Conservation (phyloP, 2,888 invertebrate genomes). For the Camponotus fellah region DNA sequence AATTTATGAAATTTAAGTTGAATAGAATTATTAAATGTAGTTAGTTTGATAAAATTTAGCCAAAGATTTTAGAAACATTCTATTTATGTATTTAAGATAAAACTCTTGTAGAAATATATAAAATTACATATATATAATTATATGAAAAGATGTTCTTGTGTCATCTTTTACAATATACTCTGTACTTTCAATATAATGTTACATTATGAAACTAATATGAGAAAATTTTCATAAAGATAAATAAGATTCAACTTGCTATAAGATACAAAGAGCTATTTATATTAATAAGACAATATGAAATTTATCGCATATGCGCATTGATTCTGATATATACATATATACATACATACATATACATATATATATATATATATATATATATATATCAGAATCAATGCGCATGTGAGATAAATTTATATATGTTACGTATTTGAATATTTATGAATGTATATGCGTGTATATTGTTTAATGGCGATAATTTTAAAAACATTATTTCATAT, state of each 20-base stretch:
- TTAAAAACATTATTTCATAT: not conserved
- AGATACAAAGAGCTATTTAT: not conserved
- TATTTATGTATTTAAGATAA: not conserved
- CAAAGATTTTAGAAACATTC: constrained; percentile 34
- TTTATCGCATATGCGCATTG: not conserved
- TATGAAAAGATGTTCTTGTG: not conserved
- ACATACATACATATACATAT: too few species aligned
- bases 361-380: too few species aligned
- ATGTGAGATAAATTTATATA: too few species aligned
- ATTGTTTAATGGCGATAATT: not conserved
- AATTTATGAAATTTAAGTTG: not conserved
- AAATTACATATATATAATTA: not conserved
- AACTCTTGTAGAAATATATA: constrained; percentile 33
- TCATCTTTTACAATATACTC: not conserved
- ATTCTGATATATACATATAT: not conserved
- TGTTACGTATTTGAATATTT: not conserved
- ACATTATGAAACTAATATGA: constrained; percentile 14
- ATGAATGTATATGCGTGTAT: not conserved
- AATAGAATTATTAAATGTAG: not conserved
- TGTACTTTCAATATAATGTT: constrained; percentile 18
- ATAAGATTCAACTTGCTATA: not conserved
- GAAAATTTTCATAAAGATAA: not conserved
- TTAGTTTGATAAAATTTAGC: constrained; percentile 8
- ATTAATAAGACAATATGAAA: not conserved
- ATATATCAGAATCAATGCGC: too few species aligned